phyloP scores from a whole-genome alignment of 2,888 invertebrate species.

The Odontomyia ornata region DNA sequence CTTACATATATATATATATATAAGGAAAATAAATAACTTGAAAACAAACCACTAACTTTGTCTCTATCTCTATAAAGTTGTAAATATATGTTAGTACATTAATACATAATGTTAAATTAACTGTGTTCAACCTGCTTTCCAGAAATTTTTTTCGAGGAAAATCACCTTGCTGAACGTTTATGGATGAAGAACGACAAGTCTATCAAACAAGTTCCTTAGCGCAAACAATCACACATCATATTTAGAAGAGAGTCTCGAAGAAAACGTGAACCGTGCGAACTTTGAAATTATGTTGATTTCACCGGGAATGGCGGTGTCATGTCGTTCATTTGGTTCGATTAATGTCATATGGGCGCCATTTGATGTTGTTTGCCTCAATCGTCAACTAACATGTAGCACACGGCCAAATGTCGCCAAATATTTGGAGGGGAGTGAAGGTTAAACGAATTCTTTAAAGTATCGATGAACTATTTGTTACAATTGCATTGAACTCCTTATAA shows the following conservation, averaged over 20 bases:
- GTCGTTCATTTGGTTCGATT: slow-evolving; percentile 37
- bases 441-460: neutral
- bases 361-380: slow-evolving; percentile 35
- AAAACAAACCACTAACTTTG: no score
- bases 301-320: slow-evolving; percentile 32
- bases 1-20: no score
- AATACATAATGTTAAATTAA: no score
- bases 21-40: no score
- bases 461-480: neutral
- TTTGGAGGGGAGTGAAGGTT: neutral
- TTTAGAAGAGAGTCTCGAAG: neutral
- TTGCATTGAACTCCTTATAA: no score
- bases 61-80: no score
- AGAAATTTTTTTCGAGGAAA: no score
- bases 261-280: slow-evolving; percentile 3
- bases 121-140: no score
- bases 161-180: no score
- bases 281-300: slow-evolving; percentile 26
- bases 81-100: no score
- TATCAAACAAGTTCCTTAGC: neutral
- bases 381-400: neutral
- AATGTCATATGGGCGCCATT: slow-evolving; percentile 42
- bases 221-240: neutral
- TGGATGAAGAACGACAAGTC: slow-evolving; percentile 12
- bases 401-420: slow-evolving; percentile 29